Conservation (phyloP, 2,888 invertebrate genomes). For the Oligia strigilis region DNA sequence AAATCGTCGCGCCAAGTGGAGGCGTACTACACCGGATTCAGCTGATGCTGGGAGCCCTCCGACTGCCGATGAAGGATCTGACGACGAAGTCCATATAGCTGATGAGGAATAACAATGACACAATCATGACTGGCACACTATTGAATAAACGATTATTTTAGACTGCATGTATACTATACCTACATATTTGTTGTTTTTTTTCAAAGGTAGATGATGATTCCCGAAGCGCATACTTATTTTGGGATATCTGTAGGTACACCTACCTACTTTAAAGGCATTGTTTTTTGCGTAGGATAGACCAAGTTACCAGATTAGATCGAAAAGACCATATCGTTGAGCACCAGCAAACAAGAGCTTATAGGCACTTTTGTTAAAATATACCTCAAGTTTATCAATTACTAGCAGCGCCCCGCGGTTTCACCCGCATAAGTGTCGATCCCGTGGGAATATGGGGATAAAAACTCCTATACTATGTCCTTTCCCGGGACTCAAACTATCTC, state of each 20-base stretch:
- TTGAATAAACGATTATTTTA: slow-evolving; percentile 39
- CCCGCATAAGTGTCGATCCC: too few species aligned
- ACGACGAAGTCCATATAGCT: slow-evolving; percentile 81
- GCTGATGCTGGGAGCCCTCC: slow-evolving; percentile 86
- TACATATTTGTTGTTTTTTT: slow-evolving; percentile 15
- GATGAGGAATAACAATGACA: slow-evolving; percentile 71
- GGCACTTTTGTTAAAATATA: not conserved
- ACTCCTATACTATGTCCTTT: too few species aligned
- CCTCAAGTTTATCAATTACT: too few species aligned
- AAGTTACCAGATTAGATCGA: not conserved
- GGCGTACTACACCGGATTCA: slow-evolving; percentile 88
- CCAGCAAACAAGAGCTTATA: not conserved
- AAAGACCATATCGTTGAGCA: not conserved
- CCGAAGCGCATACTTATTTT: not conserved
- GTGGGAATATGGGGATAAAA: too few species aligned
- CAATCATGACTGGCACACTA: slow-evolving; percentile 6
- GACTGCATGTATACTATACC: slow-evolving; percentile 12
- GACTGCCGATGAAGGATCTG: slow-evolving; percentile 83
- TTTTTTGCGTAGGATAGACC: not conserved
- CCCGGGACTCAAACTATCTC: too few species aligned
- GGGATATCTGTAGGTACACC: too few species aligned
- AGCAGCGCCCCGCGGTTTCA: too few species aligned
- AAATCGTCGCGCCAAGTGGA: slow-evolving; percentile 95
- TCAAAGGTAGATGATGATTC: not conserved
- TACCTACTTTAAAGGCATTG: too few species aligned